Evolutionary conservation across 2,113 vertebrate species (phyloP), one percentile per base, ranked within the genome.

Genomic region (Neogale vison): DNA sequence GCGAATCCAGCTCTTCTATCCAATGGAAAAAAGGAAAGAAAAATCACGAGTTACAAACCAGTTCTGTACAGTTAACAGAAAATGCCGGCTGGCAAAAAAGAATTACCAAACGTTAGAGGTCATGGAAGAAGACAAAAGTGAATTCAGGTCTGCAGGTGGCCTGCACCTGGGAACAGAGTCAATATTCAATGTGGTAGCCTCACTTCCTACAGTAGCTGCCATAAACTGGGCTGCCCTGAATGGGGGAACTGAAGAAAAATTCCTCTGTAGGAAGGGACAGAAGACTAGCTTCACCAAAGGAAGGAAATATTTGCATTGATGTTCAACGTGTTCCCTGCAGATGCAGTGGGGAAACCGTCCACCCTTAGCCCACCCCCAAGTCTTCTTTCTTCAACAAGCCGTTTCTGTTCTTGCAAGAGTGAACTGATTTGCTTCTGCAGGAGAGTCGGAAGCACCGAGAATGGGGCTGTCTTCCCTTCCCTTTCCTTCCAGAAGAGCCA

Each of bases 121-220:
- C 94, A 88, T 47, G 14, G 36, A 55, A 71, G 86, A 91, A 55
- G 61, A 97, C 95, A 96, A 96, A 88, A 95, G 79, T 74, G 0
- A 0, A 93, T 96, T 97, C 55, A 81, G 59, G 97, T 63, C 90
- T 92, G 97, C 98, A 98, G 98, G 98, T 98, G 98, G 95, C 98
- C 97, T 95, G 98, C 98, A 99, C 98, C 98, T 99, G 98, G 97
- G 65, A 71, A 88, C 94, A 98, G 88, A 93, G 94, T 95, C 97
- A 97, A 93, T 84, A 97, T 12, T 92, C 90, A 74, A 4, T 34
- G 85, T 79, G 92, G 87, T 59, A 55, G 86, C 90, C 98, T 97
- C 96, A 88, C 88, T 98, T 98, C 97, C 97, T 97, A 97, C 87
- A 98, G 97, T 97, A 98, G 98, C 97, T 93, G 81, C 88, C 98